A percentile compares a stretch with the other conserved stretches of the same genome.
These are phyloP conservation scores for Chrysolina oricalcia DNA, from an alignment of 2,888 invertebrate genomes.

Conservation along the genomic window DNA sequence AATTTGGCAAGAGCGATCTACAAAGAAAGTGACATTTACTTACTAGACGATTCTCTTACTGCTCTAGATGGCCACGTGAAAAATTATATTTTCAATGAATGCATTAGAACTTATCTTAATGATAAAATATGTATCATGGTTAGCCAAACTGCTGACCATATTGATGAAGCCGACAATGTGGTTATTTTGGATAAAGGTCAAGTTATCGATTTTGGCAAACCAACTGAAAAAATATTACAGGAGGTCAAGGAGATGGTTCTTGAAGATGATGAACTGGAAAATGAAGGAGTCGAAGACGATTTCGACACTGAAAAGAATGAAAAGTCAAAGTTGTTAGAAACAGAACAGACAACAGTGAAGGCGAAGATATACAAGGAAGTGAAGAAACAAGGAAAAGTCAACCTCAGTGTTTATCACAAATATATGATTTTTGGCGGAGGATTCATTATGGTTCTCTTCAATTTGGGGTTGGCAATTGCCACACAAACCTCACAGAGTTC, in stretches of 20 bases:
- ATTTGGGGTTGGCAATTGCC: constrained; percentile 49
- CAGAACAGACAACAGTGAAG: constrained; percentile 36
- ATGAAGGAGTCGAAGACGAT: constrained; percentile 68
- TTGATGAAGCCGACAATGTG: constrained; percentile 71
- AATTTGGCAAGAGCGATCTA: constrained; percentile 89
- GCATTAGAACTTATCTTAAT: constrained; percentile 76
- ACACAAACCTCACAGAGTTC: constrained; percentile 56
- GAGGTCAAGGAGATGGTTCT: constrained; percentile 79
- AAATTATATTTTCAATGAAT: constrained; percentile 87
- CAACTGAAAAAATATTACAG: constrained; percentile 79
- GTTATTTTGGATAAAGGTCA: constrained; percentile 69
- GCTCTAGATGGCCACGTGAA: constrained; percentile 92
- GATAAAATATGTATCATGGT: constrained; percentile 82
- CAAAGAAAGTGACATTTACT: constrained; percentile 82
- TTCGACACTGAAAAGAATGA: constrained; percentile 49
- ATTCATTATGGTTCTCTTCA: constrained; percentile 47
- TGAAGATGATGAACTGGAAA: constrained; percentile 52
- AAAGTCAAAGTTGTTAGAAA: constrained; percentile 56
- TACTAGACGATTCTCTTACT: constrained; percentile 90
- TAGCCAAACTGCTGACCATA: constrained; percentile 80
- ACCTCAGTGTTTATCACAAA: constrained; percentile 60
- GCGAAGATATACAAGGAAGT: constrained; percentile 61
- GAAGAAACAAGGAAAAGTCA: constrained; percentile 62
- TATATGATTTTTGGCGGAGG: constrained; percentile 60
- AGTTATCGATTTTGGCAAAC: constrained; percentile 77